These are phyloP conservation scores for Drosophila sordidula DNA, from an alignment of 2,888 invertebrate genomes.

Conservation along the genomic window DNA sequence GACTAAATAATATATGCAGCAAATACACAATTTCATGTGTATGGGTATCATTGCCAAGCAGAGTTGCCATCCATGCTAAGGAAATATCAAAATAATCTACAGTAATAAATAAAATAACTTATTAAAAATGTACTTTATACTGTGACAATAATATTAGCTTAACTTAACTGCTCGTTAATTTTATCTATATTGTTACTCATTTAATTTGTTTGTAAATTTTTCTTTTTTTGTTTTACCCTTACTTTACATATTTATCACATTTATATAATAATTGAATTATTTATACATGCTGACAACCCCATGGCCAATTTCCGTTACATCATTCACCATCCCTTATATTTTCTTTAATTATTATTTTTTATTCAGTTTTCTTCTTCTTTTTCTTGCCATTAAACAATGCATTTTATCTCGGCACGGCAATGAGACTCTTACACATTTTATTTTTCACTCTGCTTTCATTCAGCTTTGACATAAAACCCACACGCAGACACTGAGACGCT, in stretches of 20 bases:
- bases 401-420: slow-evolving; percentile 68
- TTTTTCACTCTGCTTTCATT: slow-evolving; percentile 62
- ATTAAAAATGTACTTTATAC: too few relatives aligned
- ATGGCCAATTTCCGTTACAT: slow-evolving; percentile 45
- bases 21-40: slow-evolving; percentile 1
- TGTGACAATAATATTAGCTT: too few relatives aligned
- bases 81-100: too few relatives aligned
- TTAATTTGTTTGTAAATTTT: neutral
- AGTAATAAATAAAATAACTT: too few relatives aligned
- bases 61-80: slow-evolving; percentile 35
- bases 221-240: neutral
- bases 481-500: slow-evolving; percentile 40
- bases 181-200: too few relatives aligned
- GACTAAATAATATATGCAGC: slow-evolving; percentile 28
- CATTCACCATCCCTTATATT: slow-evolving; percentile 35
- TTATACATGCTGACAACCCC: slow-evolving; percentile 58
- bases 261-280: slow-evolving; percentile 7
- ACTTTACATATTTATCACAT: neutral
- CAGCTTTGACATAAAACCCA: slow-evolving; percentile 63
- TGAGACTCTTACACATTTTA: slow-evolving; percentile 75
- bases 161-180: too few relatives aligned
- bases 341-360: slow-evolving; percentile 36
- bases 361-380: slow-evolving; percentile 17
- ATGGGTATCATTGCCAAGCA: slow-evolving; percentile 42
- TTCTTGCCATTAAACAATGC: slow-evolving; percentile 65